Evolutionary conservation across 1,140 invertebrate genomes (phyloP).

Genomic region (Drosophila ananassae): DNA sequence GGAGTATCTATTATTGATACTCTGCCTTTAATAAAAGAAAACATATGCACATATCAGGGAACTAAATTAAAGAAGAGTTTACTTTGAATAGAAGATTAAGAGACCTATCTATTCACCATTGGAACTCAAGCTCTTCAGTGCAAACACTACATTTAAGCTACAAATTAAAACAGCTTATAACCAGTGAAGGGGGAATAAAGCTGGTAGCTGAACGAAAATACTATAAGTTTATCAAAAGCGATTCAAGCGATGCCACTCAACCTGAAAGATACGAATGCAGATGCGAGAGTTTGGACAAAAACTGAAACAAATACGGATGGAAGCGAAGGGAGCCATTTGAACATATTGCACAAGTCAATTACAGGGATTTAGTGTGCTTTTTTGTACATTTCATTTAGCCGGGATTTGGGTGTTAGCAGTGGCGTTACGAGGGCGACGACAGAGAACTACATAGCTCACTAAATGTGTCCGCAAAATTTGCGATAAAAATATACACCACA

Average conservation of each 20-base stretch:
- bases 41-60: background rate
- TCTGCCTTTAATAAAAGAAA: background rate
- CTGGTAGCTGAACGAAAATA: conserved; percentile 3
- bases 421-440: conserved; percentile 14
- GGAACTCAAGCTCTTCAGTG: conserved; percentile 19
- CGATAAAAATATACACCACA: conserved; percentile 67
- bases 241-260: conserved; percentile 33
- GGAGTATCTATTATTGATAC: background rate
- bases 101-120: conserved; percentile 4
- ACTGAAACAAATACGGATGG: conserved; percentile 33
- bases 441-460: conserved; percentile 8
- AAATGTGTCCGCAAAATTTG: conserved; percentile 67
- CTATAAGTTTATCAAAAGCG: conserved; percentile 33
- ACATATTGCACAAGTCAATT: conserved; percentile 77
- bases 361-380: conserved; percentile 61
- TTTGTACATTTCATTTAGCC: conserved; percentile 70
- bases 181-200: background rate
- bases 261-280: conserved; percentile 40
- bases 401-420: conserved; percentile 60
- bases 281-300: conserved; percentile 27
- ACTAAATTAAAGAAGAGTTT: background rate
- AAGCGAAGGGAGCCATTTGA: conserved; percentile 8
- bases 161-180: conserved; percentile 42
- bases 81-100: conserved; percentile 15
- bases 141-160: conserved; percentile 36